Evolutionary conservation across 2,113 vertebrate species (phyloP), one percentile per base, ranked within the genome.

Genomic region (Cynocephalus volans): DNA sequence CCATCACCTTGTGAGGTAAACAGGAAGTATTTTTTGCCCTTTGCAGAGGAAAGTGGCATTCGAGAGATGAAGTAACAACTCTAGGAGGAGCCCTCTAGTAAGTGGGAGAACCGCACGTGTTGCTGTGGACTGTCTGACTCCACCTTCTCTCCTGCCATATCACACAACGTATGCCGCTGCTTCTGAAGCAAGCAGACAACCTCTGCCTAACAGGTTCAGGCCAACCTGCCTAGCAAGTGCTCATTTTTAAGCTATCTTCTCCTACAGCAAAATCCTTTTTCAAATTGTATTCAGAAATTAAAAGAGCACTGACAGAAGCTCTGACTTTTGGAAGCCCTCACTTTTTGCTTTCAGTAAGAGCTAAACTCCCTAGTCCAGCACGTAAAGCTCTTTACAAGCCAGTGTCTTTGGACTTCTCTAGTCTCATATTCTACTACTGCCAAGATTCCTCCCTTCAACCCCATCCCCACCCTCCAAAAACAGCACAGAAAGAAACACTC

Each of bases 331-430:
- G 83, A 41, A 41, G 41, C 41, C 41, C 41, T 41, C 41, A 41
- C 41, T 41, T 41, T 60, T 60, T 76, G 79, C 79, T 96, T 76
- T 92, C 23, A 95, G 85, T 76, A 91, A 90, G 50, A 93, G 64
- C 69, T 54, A 41, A 86, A 94, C 52, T 96, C 31, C n/a, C 80
- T 79, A 70, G 75, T 54, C 70, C 70, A 60, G 7, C 21, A 67
- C 58, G 36, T 93, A 80, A 95, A 62, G 64, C 26, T 89, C 12
- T 52, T 81, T 41, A 70, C 9, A 88, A 86, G 24, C 83, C n/a
- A 5, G 18, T 56, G 50, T 76, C 50, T 70, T 62, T 90, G 48
- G 21, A 52, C 28, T 88, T 81, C 23, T 79, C 21, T 69, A 41
- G 45, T 79, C 9, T 88, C 52, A 60, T 79, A 33, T 28, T 84